These are phyloP conservation scores for Spinus pinus DNA, from an alignment of 2,797 vertebrate genomes.

Conservation along the genomic window DNA sequence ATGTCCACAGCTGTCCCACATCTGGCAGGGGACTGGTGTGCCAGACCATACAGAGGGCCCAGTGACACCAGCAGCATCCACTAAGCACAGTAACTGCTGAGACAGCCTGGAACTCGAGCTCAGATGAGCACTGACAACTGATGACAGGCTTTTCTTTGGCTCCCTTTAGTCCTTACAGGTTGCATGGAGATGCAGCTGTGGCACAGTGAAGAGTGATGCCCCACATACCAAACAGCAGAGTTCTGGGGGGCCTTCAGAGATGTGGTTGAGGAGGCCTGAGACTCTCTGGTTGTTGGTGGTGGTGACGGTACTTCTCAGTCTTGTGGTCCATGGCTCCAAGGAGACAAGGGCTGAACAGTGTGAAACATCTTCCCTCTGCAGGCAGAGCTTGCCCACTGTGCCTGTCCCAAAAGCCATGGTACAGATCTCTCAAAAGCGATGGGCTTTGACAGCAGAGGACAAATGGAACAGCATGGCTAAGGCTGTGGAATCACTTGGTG, in stretches of 20 bases:
- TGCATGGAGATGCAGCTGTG: not conserved
- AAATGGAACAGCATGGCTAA: not conserved
- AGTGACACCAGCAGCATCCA: not conserved
- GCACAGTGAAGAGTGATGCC: not conserved
- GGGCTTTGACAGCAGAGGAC: not conserved
- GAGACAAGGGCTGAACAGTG: not conserved
- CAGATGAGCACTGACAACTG: not conserved
- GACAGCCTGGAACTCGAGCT: not conserved
- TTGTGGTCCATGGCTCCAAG: not conserved
- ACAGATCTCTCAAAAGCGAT: not conserved
- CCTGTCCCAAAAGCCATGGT: not conserved
- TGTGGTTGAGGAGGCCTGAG: not conserved
- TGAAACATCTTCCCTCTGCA: not conserved
- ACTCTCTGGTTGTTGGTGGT: fast-evolving
- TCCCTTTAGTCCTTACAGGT: not conserved
- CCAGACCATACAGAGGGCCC: not conserved
- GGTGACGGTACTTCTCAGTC: not conserved
- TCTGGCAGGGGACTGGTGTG: not conserved
- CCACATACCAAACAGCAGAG: not conserved
- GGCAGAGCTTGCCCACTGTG: not conserved
- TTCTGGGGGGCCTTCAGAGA: not conserved
- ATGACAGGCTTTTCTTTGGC: not conserved
- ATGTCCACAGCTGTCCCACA: not conserved
- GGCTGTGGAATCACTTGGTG: not conserved
- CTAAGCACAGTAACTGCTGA: not conserved